Conservation (phyloP, 2,113 vertebrate genomes). For the Excalfactoria chinensis region DNA sequence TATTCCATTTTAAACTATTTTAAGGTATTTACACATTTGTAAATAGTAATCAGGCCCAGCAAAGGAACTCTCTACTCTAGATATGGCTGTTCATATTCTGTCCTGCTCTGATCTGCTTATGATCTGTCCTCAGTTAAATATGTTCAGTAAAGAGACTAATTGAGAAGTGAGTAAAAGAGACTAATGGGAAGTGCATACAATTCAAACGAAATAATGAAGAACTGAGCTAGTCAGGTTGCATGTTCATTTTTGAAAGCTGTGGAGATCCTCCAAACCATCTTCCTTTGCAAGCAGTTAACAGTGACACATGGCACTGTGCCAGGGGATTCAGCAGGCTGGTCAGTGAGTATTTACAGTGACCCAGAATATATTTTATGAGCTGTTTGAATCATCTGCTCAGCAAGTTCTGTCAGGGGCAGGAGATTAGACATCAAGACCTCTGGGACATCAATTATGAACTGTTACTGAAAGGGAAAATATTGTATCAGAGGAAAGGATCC, state of each 20-base stretch:
- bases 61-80: background rate
- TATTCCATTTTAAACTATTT: background rate
- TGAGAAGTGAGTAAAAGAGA: background rate
- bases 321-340: background rate
- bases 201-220: background rate
- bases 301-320: background rate
- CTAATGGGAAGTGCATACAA: background rate
- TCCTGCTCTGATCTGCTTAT: background rate
- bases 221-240: background rate
- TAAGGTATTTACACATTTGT: background rate
- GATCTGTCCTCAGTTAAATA: background rate
- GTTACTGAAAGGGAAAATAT: slow-evolving; percentile 1
- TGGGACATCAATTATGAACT: background rate
- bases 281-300: background rate
- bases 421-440: background rate
- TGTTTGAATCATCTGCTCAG: slow-evolving; percentile 1
- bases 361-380: background rate
- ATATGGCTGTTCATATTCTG: background rate
- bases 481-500: background rate
- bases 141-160: background rate
- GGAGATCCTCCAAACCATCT: background rate
- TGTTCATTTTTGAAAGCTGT: background rate
- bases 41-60: background rate
- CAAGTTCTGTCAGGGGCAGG: slow-evolving; percentile 1
- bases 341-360: background rate